Evolutionary conservation across 2,797 vertebrate species (phyloP), one percentile per base, ranked within the genome.

Genomic region (Sebastes jordani): DNA sequence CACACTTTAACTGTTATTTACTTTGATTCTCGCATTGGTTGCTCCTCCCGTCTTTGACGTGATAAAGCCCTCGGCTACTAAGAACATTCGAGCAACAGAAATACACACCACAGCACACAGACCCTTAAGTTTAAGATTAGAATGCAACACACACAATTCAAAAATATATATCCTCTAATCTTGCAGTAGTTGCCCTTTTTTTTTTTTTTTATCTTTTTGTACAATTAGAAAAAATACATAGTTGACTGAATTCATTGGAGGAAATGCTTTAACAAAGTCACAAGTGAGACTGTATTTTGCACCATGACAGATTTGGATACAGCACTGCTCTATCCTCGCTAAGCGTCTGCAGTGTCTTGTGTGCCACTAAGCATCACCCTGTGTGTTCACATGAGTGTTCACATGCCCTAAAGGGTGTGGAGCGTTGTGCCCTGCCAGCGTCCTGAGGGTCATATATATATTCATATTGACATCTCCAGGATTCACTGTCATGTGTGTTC

Each of bases 401-500:
- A 52, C 46, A 52, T 82, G 71, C 79, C 82, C 81, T 38, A 52
- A 76, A 83, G 84, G 71, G 76, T 77, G 84, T 70, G 67, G 77
- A 78, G 59, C 77, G 36, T 77, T 85, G 91, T 82, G 86, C 76
- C 82, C 85, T 60, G 73, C 75, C 69, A 69, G 74, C 13, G 9
- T 88, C 89, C 87, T 89, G 87, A 88, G 87, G 87, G 54, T 85
- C 82, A 74, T 80, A 63, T 61, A 42, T 22, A 54, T 54, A 54
- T 54, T 72, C 55, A 70, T 74, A 76, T 77, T 11, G 73, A 80
- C 73, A 66, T 78, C 54, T 75, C 34, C 69, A 59, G 46, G 77
- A 74, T 66, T 64, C 76, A 56, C 32, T 89, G 83, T 97, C 97
- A 98, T 84, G 95, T 97, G 90, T 97, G 96, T 76, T 96, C 96